phyloP scores from a whole-genome alignment of 2,888 invertebrate species.

The Pandemis corylana region DNA sequence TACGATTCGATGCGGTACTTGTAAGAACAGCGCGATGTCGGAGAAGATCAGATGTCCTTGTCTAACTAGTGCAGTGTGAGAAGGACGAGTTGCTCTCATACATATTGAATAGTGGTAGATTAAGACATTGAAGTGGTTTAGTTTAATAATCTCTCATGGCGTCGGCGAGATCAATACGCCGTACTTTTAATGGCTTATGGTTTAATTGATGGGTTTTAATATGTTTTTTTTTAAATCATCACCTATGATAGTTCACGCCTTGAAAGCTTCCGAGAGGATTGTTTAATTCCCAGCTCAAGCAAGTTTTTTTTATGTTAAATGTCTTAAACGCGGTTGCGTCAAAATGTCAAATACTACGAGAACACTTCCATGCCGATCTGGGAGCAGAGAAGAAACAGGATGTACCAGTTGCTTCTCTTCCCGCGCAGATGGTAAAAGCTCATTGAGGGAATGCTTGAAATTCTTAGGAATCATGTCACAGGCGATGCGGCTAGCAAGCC shows the following conservation, averaged over 20 bases:
- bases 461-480: too few species aligned
- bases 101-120: slow-evolving; percentile 14
- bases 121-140: slow-evolving; percentile 20
- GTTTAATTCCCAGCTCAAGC: background rate
- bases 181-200: slow-evolving; percentile 29
- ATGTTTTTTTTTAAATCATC: slow-evolving; percentile 37
- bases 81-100: background rate
- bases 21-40: background rate
- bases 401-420: too few species aligned
- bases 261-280: slow-evolving; percentile 19
- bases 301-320: too few species aligned
- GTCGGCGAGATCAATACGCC: slow-evolving; percentile 35
- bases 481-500: too few species aligned
- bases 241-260: slow-evolving; percentile 15
- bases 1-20: slow-evolving; percentile 21
- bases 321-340: too few species aligned
- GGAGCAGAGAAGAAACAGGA: too few species aligned
- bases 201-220: slow-evolving; percentile 34
- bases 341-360: too few species aligned
- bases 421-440: too few species aligned
- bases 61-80: slow-evolving; percentile 4
- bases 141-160: slow-evolving; percentile 30
- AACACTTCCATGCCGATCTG: too few species aligned
- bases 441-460: too few species aligned
- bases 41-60: slow-evolving; percentile 1